Evolutionary conservation across 2,797 vertebrate genomes (phyloP).

Genomic region (Rhinatrema bivittatum): DNA sequence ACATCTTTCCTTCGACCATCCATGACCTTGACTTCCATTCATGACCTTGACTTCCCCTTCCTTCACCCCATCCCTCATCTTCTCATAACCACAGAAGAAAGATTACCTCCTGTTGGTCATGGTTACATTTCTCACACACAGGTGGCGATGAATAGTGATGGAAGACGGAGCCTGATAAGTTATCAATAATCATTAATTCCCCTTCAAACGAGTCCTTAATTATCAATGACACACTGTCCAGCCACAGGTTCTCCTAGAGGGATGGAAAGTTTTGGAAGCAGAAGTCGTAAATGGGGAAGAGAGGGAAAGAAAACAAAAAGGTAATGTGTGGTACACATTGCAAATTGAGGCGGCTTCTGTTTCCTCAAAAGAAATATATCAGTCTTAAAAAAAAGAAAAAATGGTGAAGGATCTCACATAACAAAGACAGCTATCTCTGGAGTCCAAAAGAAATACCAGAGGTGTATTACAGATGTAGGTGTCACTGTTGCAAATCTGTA

Average conservation of each 20-base stretch:
- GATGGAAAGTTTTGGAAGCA: conserved; percentile 60
- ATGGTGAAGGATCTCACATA: neutral
- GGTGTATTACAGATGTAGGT: no score
- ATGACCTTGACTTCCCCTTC: no score
- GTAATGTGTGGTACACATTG: no score
- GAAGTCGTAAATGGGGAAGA: conserved; percentile 48
- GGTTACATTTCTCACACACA: conserved; percentile 81
- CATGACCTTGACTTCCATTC: no score
- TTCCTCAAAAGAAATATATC: no score
- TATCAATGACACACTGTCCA: conserved; percentile 98
- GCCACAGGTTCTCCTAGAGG: conserved; percentile 97
- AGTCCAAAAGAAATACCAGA: no score
- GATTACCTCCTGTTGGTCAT: conserved; percentile 86
- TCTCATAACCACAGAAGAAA: no score
- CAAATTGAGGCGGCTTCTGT: no score
- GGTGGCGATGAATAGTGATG: conserved; percentile 93
- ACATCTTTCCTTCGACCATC: no score
- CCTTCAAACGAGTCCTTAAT: conserved; percentile 97
- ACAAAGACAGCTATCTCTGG: no score
- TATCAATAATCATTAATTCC: conserved; percentile 98
- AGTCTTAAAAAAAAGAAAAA: neutral
- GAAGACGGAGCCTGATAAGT: conserved; percentile 96
- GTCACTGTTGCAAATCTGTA: no score
- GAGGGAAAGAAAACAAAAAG: conserved; percentile 61
- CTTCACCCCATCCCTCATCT: no score